Base-by-base conservation (phyloP, 2,888 invertebrate genomes). In the Pollenia griseotomentosa region DNA sequence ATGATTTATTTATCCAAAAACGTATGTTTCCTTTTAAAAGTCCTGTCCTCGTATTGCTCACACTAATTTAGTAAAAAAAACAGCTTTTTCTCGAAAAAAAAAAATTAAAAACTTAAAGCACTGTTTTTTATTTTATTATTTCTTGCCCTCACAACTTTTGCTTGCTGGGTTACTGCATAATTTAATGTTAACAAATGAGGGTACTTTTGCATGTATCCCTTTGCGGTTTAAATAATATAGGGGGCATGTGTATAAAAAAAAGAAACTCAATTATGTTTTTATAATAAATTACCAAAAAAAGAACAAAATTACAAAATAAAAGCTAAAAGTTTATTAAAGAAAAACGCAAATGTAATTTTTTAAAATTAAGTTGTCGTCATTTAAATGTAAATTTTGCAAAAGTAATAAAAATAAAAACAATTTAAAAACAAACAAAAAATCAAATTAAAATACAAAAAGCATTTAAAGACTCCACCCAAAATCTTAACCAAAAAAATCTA, bases 261-360 rank as follows among this genome's bases (percentile, higher is more conserved):
- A n/a, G n/a, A 10, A n/a, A 51, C 6, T 6, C 33, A 61, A 61
- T 51, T 12, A 23, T 19, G 11, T 51, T 61, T 75, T 63, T 51
- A 16, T 10, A 40, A 51, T 40, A 63, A 74, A 53, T 70, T 68
- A 68, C 33, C 40, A 70, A n/a, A 70, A 19, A 12, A 44, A 19
- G 10, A 65, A 65, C 11, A 44, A 48, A 10, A 48, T 46, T 7
- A 23, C 23, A 70, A 46, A 19, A 19, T 19, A 19, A 19, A 19
- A 19, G 6, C 33, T 33, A 33, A 33, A 33, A 33, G 33, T 6
- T 33, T 33, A 16, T 4, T 1, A 16, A 66, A 8, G 12, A 19
- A 65, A 46, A 19, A 16, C 51, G 44, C 10, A 53, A 68, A 33
- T 4, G 14, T 4, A 16, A n/a, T 68, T 51, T 68, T 14, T n/a